These are phyloP conservation scores for Cherax quadricarinatus DNA, from an alignment of 1,140 invertebrate genomes.

Conservation along the genomic window DNA sequence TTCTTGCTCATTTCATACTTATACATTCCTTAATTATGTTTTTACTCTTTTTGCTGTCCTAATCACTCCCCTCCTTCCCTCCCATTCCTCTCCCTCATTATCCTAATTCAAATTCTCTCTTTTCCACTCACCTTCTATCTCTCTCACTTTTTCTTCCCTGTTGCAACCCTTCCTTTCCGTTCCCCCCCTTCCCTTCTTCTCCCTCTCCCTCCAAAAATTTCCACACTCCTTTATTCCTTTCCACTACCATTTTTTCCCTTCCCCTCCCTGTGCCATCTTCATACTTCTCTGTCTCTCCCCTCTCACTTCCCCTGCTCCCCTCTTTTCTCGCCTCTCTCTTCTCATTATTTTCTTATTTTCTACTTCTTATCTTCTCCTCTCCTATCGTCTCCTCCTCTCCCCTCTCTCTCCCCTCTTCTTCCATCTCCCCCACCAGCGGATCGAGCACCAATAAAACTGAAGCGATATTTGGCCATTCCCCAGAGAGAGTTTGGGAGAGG, in stretches of 20 bases:
- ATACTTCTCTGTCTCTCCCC: neutral
- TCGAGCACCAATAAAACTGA: slow-evolving; percentile 34
- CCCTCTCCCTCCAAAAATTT: neutral
- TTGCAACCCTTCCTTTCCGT: neutral
- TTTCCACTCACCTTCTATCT: neutral
- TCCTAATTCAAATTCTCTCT: too few species aligned
- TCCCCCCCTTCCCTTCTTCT: neutral
- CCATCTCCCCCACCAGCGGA: neutral
- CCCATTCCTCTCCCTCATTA: neutral
- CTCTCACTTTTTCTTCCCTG: too few species aligned
- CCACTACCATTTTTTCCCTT: neutral
- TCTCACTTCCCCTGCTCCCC: neutral
- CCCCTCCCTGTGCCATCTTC: neutral
- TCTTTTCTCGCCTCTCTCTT: too few species aligned
- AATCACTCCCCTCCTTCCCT: neutral
- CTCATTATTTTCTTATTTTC: neutral
- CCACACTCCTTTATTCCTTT: neutral
- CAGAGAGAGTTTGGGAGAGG: neutral
- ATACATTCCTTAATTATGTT: neutral
- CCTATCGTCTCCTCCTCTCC: neutral
- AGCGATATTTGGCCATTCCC: slow-evolving; percentile 42
- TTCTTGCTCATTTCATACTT: slow-evolving; percentile 7
- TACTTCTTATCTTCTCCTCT: neutral
- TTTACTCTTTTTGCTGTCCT: slow-evolving; percentile 13
- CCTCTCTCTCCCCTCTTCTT: neutral